phyloP scores from a whole-genome alignment of 2,888 invertebrate species.

The Heliconius cydno region DNA sequence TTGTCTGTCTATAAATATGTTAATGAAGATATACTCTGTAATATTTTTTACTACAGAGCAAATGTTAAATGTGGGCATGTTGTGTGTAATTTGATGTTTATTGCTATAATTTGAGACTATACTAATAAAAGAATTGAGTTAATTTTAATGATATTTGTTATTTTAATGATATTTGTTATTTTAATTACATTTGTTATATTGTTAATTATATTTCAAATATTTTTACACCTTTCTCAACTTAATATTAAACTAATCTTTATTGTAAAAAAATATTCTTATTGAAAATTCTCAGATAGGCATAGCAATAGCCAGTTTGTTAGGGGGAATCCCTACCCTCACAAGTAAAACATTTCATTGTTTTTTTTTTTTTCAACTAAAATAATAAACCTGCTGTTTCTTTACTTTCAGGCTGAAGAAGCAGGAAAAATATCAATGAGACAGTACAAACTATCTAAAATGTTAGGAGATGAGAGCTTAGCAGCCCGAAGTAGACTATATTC shows the following conservation, averaged over 20 bases:
- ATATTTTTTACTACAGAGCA: neutral
- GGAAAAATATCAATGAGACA: constrained; percentile 94
- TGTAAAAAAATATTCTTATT: too few species aligned
- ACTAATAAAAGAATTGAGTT: neutral
- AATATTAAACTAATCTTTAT: too few species aligned
- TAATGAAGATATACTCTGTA: neutral
- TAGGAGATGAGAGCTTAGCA: constrained; percentile 92
- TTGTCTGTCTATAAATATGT: neutral
- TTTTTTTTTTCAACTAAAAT: neutral
- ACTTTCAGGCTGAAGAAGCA: constrained; percentile 91
- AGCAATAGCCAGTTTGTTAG: too few species aligned
- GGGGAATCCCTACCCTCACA: too few species aligned
- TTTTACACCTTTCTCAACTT: too few species aligned
- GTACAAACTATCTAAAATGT: constrained; percentile 89
- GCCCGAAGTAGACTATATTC: constrained; percentile 93
- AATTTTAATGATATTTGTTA: too few species aligned
- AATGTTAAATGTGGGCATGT: neutral
- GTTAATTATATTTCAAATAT: too few species aligned
- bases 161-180: too few species aligned
- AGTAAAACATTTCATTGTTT: too few species aligned
- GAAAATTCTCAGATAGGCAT: too few species aligned
- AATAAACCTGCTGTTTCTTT: constrained; percentile 13
- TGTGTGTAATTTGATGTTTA: constrained; percentile 11
- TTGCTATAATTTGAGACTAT: neutral
- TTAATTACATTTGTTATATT: too few species aligned